Base-by-base conservation (phyloP, 2,888 invertebrate genomes). In the Hirtodrosophila duncani region DNA sequence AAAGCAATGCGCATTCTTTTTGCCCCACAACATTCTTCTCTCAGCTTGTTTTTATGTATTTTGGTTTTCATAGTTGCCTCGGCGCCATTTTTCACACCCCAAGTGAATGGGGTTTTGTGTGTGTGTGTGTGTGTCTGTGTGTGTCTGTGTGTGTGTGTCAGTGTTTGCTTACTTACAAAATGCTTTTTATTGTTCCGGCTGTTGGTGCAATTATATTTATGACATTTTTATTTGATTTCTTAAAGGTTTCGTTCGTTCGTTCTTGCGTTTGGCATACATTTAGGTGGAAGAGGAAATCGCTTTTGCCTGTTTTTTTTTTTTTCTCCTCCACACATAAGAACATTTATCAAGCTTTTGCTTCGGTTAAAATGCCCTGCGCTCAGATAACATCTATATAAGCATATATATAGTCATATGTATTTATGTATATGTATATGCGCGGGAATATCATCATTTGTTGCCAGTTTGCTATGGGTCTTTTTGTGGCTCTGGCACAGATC, bases 151-250 rank as follows among this genome's bases (percentile, higher is more conserved):
- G 18, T n/a, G 33, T 33, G 33, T 18, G 33, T 16, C 14, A 33
- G 13, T n/a, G 33, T 34, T 50, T 23, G 20, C 27, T 36, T 13
- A 31, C 30, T 13, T 24, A 4, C 5, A 18, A 24, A 36, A 23
- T 23, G 11, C 26, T 42, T 44, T 36, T 49, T 61, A 48, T 39
- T 48, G 44, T 38, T 14, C 26, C 45, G 43, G 24, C 42, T 49
- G 46, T 39, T 45, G 37, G 26, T 62, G 72, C 77, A 72, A 72
- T 72, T 72, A 80, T 72, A 68, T 72, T 80, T 80, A 72, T 71
- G 80, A 60, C 57, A 60, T 37, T 65, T 77, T 80, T 80, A 77
- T 72, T 77, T 53, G 80, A 74, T 67, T 80, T 77, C 42, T 55
- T 52, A 62, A 79, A 75, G 77, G 75, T 75, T 64, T 67, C 52